A percentile compares a stretch with the other conserved stretches of the same genome.
These are phyloP conservation scores for Erpobdella octoculata DNA, from an alignment of 2,888 invertebrate genomes.

Conservation along the genomic window DNA sequence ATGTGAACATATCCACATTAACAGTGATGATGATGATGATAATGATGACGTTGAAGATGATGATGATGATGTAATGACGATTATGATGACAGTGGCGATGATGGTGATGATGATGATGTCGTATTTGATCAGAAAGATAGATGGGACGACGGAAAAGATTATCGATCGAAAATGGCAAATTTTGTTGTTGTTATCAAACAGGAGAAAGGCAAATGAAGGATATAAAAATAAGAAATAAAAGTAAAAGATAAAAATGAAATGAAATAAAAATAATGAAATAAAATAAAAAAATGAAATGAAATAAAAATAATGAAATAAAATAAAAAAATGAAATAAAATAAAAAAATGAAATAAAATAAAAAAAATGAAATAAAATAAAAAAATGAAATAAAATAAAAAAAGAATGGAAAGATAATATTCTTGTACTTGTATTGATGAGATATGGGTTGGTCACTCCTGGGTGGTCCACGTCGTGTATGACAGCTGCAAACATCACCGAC, in stretches of 20 bases:
- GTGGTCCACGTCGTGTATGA: slow-evolving; percentile 98
- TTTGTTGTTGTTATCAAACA: too few relatives aligned
- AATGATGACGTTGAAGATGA: slow-evolving; percentile 4
- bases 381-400: background rate
- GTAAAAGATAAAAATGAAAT: too few relatives aligned
- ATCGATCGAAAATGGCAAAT: too few relatives aligned
- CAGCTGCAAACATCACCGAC: slow-evolving; percentile 91
- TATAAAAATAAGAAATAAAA: too few relatives aligned
- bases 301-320: too few relatives aligned
- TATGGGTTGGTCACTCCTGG: slow-evolving; percentile 98
- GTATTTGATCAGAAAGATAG: background rate
- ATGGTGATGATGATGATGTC: background rate
- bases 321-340: background rate
- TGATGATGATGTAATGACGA: slow-evolving; percentile 24
- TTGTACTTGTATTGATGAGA: slow-evolving; percentile 84
- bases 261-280: too few relatives aligned
- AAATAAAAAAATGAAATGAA: too few relatives aligned
- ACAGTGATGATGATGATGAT: slow-evolving; percentile 19
- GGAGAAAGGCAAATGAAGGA: too few relatives aligned
- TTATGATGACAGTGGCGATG: slow-evolving; percentile 10
- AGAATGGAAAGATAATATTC: too few relatives aligned
- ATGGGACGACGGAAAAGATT: slow-evolving; percentile 1
- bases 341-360: background rate
- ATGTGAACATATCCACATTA: too few relatives aligned
- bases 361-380: background rate